Evolutionary conservation across 2,888 invertebrate genomes (phyloP).

Genomic region (Sisyra terminalis): DNA sequence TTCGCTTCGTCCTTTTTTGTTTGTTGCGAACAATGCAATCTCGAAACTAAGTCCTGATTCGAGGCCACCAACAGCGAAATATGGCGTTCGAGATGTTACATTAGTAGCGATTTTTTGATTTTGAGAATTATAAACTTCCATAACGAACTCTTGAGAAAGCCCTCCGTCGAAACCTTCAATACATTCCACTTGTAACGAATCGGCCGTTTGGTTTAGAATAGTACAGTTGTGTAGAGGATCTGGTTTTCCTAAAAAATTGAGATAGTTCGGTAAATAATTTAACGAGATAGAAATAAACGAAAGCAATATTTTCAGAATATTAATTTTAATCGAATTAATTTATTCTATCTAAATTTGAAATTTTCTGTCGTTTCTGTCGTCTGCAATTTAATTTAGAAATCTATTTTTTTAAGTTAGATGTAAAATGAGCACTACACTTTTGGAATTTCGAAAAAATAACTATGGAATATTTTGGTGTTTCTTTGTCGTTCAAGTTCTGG

Average conservation of each 20-base stretch:
- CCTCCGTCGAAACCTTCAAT: conserved; percentile 63
- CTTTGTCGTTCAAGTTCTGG: too few species aligned
- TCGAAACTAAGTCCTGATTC: conserved; percentile 52
- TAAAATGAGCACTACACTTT: too few species aligned
- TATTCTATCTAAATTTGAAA: too few species aligned
- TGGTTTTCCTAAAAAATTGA: conserved; percentile 55
- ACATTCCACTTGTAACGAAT: conserved; percentile 55
- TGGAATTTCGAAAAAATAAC: too few species aligned
- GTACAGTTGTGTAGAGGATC: conserved; percentile 57
- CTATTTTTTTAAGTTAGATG: too few species aligned
- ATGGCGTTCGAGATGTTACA: conserved; percentile 37
- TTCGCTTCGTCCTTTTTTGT: conserved; percentile 54
- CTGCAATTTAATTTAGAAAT: too few species aligned
- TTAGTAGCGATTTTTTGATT: conserved; percentile 36
- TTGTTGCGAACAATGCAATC: conserved; percentile 49
- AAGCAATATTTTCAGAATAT: too few species aligned
- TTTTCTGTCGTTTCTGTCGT: too few species aligned
- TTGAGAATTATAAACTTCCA: conserved; percentile 45
- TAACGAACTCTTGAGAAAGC: conserved; percentile 51
- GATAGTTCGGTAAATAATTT: too few species aligned
- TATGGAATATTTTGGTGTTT: too few species aligned
- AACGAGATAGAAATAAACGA: too few species aligned
- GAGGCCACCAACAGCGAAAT: conserved; percentile 47
- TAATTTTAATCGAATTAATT: too few species aligned
- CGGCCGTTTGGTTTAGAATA: conserved; percentile 54